Evolutionary conservation across 2,113 vertebrate species (phyloP), one percentile per base, ranked within the genome.

Genomic region (Phylloscopus trochiloides): DNA sequence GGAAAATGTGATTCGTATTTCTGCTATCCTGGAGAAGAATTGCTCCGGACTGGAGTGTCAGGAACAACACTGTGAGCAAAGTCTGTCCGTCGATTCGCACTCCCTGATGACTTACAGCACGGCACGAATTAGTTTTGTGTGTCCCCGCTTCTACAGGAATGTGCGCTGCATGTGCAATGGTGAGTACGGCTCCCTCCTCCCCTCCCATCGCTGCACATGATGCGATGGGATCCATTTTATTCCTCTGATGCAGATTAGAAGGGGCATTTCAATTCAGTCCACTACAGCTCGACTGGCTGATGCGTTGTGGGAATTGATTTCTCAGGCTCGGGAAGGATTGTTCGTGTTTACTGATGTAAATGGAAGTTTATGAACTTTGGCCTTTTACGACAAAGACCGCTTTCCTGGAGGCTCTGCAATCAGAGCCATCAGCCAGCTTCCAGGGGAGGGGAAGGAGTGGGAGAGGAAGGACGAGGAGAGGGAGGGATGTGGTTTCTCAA

Each of bases 21-120:
- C 99, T 1, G 98, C 99, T 63, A 98, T 99, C 95, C 93, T 99
- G 93, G 99, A 99, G 86, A 99, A 99, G 97, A 99, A 99, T 98
- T 99, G 99, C 94, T 99, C 99, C 0, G 99, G 99, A 42, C 97
- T 99, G 94, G 99, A 99, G 94, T 99, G 99, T 89, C 98, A 99
- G 25, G 99, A 99, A 7, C 98, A 98, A 0, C 99, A 99, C 89
- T 99, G 99, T 48, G 98, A 99, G 83, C 98, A 99, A 95, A 98
- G 97, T 77, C 98, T 99, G 65, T 98, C 98, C 9, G 98, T 99
- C 88, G 99, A 99, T 96, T 99, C 99, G 0, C 99, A 99, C 34
- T 98, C 98, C 6, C 98, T 99, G 90, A 98, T 98, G 94, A 99
- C 99, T 22, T 99, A 99, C 96, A 99, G 99, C 98, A 99, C 99